Base-by-base conservation (phyloP, 2,113 vertebrate genomes). In the Myrmecophaga tridactyla region DNA sequence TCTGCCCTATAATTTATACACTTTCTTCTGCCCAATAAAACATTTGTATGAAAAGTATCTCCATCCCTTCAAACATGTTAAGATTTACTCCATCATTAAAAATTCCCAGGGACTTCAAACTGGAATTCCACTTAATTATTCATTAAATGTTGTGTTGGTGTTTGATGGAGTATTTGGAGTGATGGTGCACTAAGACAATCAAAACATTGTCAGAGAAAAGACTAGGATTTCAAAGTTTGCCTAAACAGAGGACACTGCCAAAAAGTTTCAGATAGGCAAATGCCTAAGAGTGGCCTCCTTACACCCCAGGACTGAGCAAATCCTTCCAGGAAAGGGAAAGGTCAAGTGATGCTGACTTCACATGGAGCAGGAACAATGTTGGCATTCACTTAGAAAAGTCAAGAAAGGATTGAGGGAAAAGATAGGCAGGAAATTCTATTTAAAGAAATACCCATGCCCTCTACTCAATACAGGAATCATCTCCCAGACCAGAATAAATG, bases 361-460 rank as follows among this genome's bases (percentile, higher is more conserved):
- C 92, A 94, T 87, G 94, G 53, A 94, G n/a, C 51, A 78, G n/a
- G 67, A 51, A 70, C 56, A 77, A 63, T 94, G 95, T 80, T 31
- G 69, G 4, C 77, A 92, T 94, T 90, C 81, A 90, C 7, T 96
- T 62, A 29, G 6, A 86, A 86, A 25, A 95, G 41, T 63, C 41
- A 92, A 91, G 34, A 94, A 5, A 96, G 20, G 62, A 10, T 70
- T 25, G 43, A 36, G n/a, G 87, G 69, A 84, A 39, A 89, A 76
- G 18, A 80, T 6, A 77, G 77, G 53, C 20, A 84, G 81, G 29
- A 72, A 63, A 75, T 90, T 95, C 92, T 95, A 92, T 97, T 95
- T 95, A 90, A 95, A 94, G 94, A 95, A 85, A 90, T 41, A 58
- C 46, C 1, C 4, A 56, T 94, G 76, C n/a, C 70, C 43, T 96